These are phyloP conservation scores for Dugesia japonica DNA, from an alignment of 2,888 invertebrate genomes.

Conservation along the genomic window DNA sequence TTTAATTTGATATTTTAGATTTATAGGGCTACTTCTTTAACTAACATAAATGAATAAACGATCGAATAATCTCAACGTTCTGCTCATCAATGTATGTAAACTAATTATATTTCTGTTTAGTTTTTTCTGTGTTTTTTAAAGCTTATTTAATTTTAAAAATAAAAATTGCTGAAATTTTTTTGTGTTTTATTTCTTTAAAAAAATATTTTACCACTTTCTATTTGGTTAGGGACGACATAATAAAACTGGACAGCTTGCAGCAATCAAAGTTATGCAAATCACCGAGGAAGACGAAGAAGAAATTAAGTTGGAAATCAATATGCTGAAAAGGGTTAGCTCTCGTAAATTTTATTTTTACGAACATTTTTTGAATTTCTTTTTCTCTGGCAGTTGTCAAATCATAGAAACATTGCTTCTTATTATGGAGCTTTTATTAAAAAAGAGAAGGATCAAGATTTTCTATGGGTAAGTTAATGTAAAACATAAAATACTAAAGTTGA, in stretches of 20 bases:
- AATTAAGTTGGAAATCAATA: conserved; percentile 97
- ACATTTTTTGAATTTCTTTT: too few relatives aligned
- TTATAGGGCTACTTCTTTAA: too few relatives aligned
- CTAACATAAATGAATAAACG: too few relatives aligned
- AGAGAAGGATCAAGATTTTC: conserved; percentile 89
- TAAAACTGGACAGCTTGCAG: conserved; percentile 95
- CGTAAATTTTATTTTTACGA: conserved; percentile 33
- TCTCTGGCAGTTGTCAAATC: conserved; percentile 69
- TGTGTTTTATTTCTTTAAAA: too few relatives aligned
- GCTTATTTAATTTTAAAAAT: too few relatives aligned
- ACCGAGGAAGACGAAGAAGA: conserved; percentile 83
- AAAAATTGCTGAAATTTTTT: too few relatives aligned
- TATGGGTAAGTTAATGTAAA: conserved; percentile 57
- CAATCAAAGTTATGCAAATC: conserved; percentile 95
- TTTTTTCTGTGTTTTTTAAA: too few relatives aligned
- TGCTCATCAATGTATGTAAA: too few relatives aligned
- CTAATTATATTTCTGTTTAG: too few relatives aligned
- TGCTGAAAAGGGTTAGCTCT: conserved; percentile 76
- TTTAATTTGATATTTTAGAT: too few relatives aligned
- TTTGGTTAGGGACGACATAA: conserved; percentile 98
- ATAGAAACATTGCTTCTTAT: conserved; percentile 97
- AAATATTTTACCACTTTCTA: too few relatives aligned
- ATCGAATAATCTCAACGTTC: too few relatives aligned
- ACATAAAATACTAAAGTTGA: neutral
- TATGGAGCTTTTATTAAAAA: conserved; percentile 99